Evolutionary conservation across 2,113 vertebrate species (phyloP).

Genomic region (Lycaon pictus): DNA sequence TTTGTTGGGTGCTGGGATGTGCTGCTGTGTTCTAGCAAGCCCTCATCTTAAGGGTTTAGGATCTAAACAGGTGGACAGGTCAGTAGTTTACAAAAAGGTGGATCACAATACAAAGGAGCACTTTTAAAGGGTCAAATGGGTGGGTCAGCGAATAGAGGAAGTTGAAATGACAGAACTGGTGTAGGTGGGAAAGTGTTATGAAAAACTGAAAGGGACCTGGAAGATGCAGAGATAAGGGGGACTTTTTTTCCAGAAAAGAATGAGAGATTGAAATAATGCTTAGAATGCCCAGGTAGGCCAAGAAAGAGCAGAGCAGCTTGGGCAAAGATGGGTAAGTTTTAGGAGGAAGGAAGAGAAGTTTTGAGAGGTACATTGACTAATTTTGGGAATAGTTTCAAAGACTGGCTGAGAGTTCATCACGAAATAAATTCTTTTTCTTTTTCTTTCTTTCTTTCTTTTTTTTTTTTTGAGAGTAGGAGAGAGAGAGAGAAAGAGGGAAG

Average conservation of each 20-base stretch:
- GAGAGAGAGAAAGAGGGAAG: too few relatives aligned
- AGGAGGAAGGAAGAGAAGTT: constrained; percentile 38
- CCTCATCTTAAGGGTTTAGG: neutral
- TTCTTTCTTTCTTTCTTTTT: neutral
- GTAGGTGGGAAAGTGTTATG: neutral
- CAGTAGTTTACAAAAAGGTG: neutral
- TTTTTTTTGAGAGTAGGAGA: neutral
- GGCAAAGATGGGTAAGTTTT: neutral
- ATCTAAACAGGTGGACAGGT: neutral
- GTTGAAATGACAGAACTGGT: neutral
- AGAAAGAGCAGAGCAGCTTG: neutral
- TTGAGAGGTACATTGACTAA: neutral
- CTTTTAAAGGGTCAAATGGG: neutral
- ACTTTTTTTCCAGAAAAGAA: neutral
- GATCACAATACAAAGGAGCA: neutral
- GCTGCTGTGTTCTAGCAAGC: neutral
- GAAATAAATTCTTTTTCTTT: neutral
- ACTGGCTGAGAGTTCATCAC: neutral
- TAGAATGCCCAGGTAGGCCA: neutral
- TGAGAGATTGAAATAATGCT: neutral
- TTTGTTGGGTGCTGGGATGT: neutral
- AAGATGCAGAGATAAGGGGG: neutral
- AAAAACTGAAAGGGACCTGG: neutral
- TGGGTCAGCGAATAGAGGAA: neutral
- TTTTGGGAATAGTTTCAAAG: neutral